phyloP scores from a whole-genome alignment of 2,797 vertebrate species.

The Crenichthys baileyi region DNA sequence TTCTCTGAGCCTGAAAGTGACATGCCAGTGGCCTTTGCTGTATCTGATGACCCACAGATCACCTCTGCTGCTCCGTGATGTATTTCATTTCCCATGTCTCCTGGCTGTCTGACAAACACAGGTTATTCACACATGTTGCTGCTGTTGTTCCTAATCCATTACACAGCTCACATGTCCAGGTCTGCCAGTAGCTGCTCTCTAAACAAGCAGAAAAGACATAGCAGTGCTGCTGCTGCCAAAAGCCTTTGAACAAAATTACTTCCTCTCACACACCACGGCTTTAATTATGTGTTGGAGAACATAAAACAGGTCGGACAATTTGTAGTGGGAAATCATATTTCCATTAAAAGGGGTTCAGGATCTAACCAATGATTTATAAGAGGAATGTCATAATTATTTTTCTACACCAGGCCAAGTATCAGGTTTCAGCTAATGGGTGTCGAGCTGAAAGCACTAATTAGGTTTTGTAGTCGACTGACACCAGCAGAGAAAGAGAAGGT shows the following conservation, averaged over 20 bases:
- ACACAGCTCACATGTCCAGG: slow-evolving; percentile 76
- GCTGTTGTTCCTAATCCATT: slow-evolving; percentile 76
- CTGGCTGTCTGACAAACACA: slow-evolving; percentile 63
- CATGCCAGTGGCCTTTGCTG: slow-evolving; percentile 51
- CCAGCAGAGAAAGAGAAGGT: slow-evolving; percentile 84
- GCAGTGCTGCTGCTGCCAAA: slow-evolving; percentile 84
- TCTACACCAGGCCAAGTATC: slow-evolving; percentile 83
- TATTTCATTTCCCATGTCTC: slow-evolving; percentile 68
- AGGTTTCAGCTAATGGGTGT: slow-evolving; percentile 87
- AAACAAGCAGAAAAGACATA: slow-evolving; percentile 81
- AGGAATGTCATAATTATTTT: slow-evolving; percentile 93
- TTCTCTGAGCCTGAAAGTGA: slow-evolving; percentile 61
- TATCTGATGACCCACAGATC: slow-evolving; percentile 65
- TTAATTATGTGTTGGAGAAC: slow-evolving; percentile 95
- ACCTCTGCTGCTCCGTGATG: slow-evolving; percentile 59
- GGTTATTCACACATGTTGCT: slow-evolving; percentile 76
- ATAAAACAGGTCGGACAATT: slow-evolving; percentile 94
- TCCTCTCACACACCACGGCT: slow-evolving; percentile 90
- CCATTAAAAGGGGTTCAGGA: slow-evolving; percentile 87
- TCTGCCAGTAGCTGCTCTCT: slow-evolving; percentile 84
- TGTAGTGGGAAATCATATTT: slow-evolving; percentile 97
- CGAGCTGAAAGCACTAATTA: slow-evolving; percentile 93
- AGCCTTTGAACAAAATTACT: slow-evolving; percentile 95
- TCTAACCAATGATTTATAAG: slow-evolving; percentile 94
- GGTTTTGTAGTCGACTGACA: slow-evolving; percentile 88